Evolutionary conservation across 2,888 invertebrate species (phyloP).

Genomic region (Thymelicus lineola): DNA sequence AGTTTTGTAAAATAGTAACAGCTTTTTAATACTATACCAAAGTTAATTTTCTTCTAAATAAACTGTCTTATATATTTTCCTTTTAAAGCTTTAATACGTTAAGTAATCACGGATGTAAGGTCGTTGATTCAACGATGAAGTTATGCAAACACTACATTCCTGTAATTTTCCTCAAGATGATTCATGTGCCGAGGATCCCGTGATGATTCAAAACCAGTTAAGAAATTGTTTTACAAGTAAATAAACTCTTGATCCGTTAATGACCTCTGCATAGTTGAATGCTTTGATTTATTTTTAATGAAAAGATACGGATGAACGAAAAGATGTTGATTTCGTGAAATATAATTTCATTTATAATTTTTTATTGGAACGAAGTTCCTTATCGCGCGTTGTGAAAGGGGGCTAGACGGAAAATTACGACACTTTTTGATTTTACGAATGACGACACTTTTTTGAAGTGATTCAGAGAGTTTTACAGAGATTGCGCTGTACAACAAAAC

Average conservation of each 20-base stretch:
- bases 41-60: neutral
- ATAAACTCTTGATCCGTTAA: slow-evolving; percentile 14
- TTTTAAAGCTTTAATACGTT: slow-evolving; percentile 6
- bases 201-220: slow-evolving; percentile 33
- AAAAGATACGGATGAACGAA: too few species aligned
- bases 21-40: neutral
- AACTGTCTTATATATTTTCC: slow-evolving; percentile 5
- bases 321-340: too few species aligned
- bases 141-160: slow-evolving; percentile 34
- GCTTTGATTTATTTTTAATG: neutral
- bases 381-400: too few species aligned
- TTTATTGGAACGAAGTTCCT: too few species aligned
- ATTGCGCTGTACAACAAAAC: too few species aligned
- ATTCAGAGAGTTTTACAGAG: too few species aligned
- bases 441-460: too few species aligned
- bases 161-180: slow-evolving; percentile 35
- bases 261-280: neutral
- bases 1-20: too few species aligned
- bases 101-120: slow-evolving; percentile 27
- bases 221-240: slow-evolving; percentile 14
- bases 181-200: slow-evolving; percentile 18
- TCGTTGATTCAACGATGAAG: slow-evolving; percentile 31
- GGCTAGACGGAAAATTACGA: too few species aligned
- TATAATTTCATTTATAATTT: too few species aligned
- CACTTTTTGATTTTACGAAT: too few species aligned